Evolutionary conservation across 53 echinoderm and acorn worm genomes (phyloP), one percentile per base, ranked within the genome.

Genomic region (Echinarachnius parma): DNA sequence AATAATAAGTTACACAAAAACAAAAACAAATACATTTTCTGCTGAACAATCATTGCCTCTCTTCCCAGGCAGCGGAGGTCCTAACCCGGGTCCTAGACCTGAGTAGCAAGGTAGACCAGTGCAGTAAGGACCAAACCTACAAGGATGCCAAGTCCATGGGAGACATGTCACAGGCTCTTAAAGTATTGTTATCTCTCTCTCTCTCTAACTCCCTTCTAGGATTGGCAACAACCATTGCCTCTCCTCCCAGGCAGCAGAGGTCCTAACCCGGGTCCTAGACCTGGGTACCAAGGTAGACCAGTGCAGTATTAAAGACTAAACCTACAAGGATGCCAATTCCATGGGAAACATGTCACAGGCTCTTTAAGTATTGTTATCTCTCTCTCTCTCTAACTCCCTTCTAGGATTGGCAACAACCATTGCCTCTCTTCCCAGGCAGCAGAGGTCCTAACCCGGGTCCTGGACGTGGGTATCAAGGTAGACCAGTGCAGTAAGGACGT

Each of bases 121-220:
- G 65, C 39, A 53, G 77, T 18, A 52, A 58, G 28, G 86, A 81
- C 15, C 77, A 81, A 5, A 77, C 53, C 57, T 79, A 86, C 32
- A 77, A 77, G 62, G 74, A 71, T 31, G 70, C 81, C 0, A 76
- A 76, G 5, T 77, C 81, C 72, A 86, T 86, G 86, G 71, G 62
- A 31, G 77, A 63, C 28, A 77, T 54, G 47, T 48, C 81, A 20
- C 46, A 61, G 35, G 72, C 71, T 14, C 59, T 81, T n/a, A n/a
- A n/a, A n/a, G n/a, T n/a, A n/a, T n/a, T n/a, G n/a, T n/a, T n/a
- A n/a, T n/a, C n/a, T n/a, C n/a, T n/a, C n/a, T n/a, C n/a, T n/a
- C n/a, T n/a, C n/a, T n/a, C n/a, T n/a, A n/a, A n/a, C n/a, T 5
- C 2, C 2, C 9, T 42, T 15, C 62, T 58, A 55, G 60, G 22